Evolutionary conservation across 2,113 vertebrate genomes (phyloP), one percentile per base, ranked within the genome.

Genomic region (Lycaon pictus): DNA sequence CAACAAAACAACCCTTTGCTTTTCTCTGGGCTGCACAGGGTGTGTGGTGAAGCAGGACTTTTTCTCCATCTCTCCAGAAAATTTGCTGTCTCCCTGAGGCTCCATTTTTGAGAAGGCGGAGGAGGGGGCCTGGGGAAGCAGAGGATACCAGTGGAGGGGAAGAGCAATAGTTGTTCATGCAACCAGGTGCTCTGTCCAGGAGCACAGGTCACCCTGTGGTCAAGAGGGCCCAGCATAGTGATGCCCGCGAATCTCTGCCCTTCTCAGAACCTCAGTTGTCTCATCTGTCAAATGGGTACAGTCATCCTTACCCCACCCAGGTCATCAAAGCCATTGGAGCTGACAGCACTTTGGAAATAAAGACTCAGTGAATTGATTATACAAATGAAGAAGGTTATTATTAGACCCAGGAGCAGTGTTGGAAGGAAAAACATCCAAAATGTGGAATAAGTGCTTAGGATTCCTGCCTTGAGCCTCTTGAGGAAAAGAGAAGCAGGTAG

Each of bases 381-480:
- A 90, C 90, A 93, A 98, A 95, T 1, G 19, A 67, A 63, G 27
- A 69, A 2, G 29, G 53, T 60, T 94, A 71, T 90, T 76, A 92
- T 97, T 84, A 37, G 88, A 90, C 63, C 82, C 81, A 43, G 95
- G 76, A 58, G 32, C 43, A 3, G 35, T 79, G 32, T 23, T 51
- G 9, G 23, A 37, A 11, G 35, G 86, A 79, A 19, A 76, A 95
- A 67, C 5, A 65, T 51, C 51, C 37, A 79, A 29, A 69, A 48
- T 48, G 48, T 17, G 7, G 17, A 55, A 53, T 6, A 43, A 81
- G 53, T 58, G 51, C 83, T 20, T 12, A 27, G 93, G 74, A 48
- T 37, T 88, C 58, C 79, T 35, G 19, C 84, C 80, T 60, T 12
- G 35, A 48, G 22, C n/a, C 80, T 81, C 72, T 4, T 2, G 25